Evolutionary conservation across 2,888 invertebrate species (phyloP).

Genomic region (Lithophane socia): DNA sequence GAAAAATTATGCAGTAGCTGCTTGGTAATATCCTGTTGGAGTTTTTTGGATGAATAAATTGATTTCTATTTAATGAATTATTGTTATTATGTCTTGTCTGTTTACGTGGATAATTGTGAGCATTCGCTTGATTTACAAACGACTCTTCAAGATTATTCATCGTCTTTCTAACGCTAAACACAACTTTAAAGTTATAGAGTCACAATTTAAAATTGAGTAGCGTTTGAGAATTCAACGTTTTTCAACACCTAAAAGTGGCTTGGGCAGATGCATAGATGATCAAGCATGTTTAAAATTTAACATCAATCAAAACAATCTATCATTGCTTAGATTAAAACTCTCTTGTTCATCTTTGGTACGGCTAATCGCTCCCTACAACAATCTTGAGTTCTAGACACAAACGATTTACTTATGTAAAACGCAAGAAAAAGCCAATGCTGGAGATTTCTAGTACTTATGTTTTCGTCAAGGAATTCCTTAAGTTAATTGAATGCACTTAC

Average conservation of each 20-base stretch:
- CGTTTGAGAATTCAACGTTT: not conserved
- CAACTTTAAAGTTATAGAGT: not conserved
- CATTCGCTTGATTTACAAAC: not conserved
- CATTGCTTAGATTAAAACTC: not conserved
- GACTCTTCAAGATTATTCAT: not conserved
- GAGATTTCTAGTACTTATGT: not conserved
- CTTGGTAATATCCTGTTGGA: constrained; percentile 39
- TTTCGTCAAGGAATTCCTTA: constrained; percentile 34
- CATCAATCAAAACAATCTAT: not conserved
- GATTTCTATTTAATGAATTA: constrained; percentile 19
- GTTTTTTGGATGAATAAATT: constrained; percentile 12
- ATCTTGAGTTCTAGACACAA: not conserved
- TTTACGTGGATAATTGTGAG: not conserved
- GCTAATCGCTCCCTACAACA: too few relatives aligned
- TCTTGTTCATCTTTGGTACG: not conserved
- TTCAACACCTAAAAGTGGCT: not conserved
- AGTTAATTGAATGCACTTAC: constrained; percentile 32
- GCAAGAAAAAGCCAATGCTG: not conserved
- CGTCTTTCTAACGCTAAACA: not conserved
- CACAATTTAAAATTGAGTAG: not conserved
- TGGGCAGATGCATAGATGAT: not conserved
- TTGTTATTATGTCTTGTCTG: not conserved
- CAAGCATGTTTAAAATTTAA: not conserved
- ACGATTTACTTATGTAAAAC: not conserved
- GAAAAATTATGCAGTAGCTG: constrained; percentile 30